Evolutionary conservation across 2,888 invertebrate species (phyloP), one percentile per base, ranked within the genome.

Genomic region (Pheosia gnoma): DNA sequence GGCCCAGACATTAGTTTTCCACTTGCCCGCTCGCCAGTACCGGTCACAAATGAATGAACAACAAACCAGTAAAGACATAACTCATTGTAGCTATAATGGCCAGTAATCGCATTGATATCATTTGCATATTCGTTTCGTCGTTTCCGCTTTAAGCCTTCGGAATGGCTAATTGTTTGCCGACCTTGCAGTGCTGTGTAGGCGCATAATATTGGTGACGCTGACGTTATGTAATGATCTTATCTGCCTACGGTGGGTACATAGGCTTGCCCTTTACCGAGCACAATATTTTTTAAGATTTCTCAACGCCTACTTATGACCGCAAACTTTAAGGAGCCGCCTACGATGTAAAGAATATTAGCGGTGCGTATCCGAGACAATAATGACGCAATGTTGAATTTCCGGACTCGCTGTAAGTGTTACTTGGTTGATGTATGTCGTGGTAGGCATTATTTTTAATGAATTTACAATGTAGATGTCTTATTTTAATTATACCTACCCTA

Each of bases 101-200:
- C 71, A 75, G 77, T 79, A 83, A 84, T 84, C 80, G 73, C 80
- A 86, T 83, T 75, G 81, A 85, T 86, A 75, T 68, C 69, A 89
- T 91, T 91, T 88, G 87, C 90, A 91, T 92, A 88, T 88, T 87
- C 81, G 83, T 85, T 86, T 87, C 87, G 87, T 86, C 85, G 84
- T 93, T 92, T 92, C 92, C 91, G 91, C 83, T 88, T 78, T 65
- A 81, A 79, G 79, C 72, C 78, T 80, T 76, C 79, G 72, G 75
- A 71, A 78, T 75, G 76, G 80, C 82, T 85, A 84, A 86, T 88
- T 85, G 83, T 87, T 84, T 82, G 78, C 75, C 84, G 88, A 88
- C 91, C 91, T 92, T 91, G 88, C 80, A 72, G 74, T 67, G 70
- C 61, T 61, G 74, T 71, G 80, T 80, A 76, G 78, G 77, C 68